phyloP scores from a whole-genome alignment of 2,888 invertebrate species.

The Charanyca ferruginea region DNA sequence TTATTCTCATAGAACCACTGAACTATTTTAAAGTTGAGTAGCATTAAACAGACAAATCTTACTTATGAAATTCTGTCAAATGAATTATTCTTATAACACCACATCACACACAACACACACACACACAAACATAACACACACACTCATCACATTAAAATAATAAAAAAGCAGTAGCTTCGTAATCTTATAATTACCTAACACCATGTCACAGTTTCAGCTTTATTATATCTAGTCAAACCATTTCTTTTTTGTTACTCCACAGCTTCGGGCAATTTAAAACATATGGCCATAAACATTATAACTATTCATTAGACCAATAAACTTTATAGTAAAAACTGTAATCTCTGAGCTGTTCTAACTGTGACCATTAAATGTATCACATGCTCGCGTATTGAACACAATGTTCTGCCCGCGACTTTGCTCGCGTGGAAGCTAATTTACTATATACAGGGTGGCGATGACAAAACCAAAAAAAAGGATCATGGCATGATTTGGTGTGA shows the following conservation, averaged over 20 bases:
- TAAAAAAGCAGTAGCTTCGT: conserved; percentile 3
- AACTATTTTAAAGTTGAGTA: too few species aligned
- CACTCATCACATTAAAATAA: not conserved
- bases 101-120: not conserved
- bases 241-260: conserved; percentile 33
- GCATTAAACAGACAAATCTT: not conserved
- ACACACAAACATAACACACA: not conserved
- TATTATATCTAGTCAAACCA: not conserved
- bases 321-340: conserved; percentile 60
- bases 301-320: conserved; percentile 58
- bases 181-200: not conserved
- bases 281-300: conserved; percentile 50
- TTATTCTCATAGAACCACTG: too few species aligned
- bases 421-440: too few species aligned
- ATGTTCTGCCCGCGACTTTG: too few species aligned
- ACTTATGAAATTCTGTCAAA: not conserved
- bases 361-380: conserved; percentile 61
- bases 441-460: too few species aligned
- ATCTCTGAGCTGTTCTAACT: conserved; percentile 60
- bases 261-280: conserved; percentile 47
- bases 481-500: too few species aligned
- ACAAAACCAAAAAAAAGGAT: too few species aligned
- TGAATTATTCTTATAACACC: not conserved
- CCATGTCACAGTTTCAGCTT: conserved; percentile 18
- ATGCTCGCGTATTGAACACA: conserved; percentile 28